Evolutionary conservation across 2,797 vertebrate species (phyloP).

Genomic region (Platalea minor): DNA sequence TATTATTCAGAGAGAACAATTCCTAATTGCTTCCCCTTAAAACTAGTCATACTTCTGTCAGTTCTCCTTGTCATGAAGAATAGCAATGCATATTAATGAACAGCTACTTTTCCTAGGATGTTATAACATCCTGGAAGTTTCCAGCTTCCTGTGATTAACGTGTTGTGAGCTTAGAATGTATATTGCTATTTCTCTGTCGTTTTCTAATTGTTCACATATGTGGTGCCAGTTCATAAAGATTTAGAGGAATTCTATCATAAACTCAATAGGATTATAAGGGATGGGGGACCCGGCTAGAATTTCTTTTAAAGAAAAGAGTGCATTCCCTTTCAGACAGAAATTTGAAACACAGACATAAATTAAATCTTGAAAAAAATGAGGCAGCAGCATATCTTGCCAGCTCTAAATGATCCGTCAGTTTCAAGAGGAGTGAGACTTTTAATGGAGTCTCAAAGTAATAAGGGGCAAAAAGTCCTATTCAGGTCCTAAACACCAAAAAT

Average conservation of each 20-base stretch:
- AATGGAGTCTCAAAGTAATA: neutral
- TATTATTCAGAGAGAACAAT: neutral
- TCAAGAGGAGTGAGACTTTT: neutral
- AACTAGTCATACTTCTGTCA: constrained; percentile 21
- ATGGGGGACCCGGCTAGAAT: neutral
- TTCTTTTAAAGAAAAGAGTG: neutral
- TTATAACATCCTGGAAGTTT: neutral
- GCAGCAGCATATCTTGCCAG: neutral
- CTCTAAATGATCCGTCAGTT: neutral
- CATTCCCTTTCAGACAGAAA: neutral
- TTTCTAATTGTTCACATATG: neutral
- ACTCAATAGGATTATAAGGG: neutral
- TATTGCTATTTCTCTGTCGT: neutral
- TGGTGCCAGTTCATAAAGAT: neutral
- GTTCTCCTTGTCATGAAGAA: neutral
- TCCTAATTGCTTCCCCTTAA: constrained; percentile 21
- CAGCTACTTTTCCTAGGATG: neutral
- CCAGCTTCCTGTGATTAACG: neutral
- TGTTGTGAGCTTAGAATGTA: neutral
- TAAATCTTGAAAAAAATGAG: constrained; percentile 8
- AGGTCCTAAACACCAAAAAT: neutral
- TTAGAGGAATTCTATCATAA: neutral
- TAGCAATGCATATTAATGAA: neutral
- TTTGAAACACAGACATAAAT: neutral
- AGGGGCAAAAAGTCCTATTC: neutral